A percentile compares a stretch with the other conserved stretches of the same genome.
Conservation (phyloP, 2,113 vertebrate species). For the Talpa occidentalis region DNA sequence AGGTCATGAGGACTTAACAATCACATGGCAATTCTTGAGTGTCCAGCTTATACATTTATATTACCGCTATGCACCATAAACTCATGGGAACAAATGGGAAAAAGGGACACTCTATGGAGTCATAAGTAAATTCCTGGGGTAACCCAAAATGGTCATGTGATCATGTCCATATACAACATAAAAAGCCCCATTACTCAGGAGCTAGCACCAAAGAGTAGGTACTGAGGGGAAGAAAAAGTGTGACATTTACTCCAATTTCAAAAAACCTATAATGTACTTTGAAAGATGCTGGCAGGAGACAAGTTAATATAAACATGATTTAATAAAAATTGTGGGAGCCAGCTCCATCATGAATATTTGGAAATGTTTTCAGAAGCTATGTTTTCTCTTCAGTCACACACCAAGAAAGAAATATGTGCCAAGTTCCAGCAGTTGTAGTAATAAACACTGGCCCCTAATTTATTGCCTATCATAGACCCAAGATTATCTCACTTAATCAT, state of each 20-base stretch:
- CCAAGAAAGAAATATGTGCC: not conserved
- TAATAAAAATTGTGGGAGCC: not conserved
- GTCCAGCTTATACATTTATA: not conserved
- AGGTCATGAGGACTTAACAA: not conserved
- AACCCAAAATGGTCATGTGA: not conserved
- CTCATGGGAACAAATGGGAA: not conserved
- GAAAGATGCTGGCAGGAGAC: not conserved
- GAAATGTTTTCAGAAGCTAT: not conserved
- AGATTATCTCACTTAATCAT: not conserved
- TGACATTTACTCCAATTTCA: not conserved
- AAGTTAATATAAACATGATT: not conserved
- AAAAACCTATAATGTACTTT: not conserved
- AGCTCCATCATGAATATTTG: not conserved
- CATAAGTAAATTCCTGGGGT: not conserved
- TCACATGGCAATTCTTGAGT: not conserved
- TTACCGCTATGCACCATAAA: not conserved
- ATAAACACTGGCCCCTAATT: not conserved
- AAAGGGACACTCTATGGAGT: not conserved
- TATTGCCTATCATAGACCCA: not conserved
- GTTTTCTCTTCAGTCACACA: not conserved
- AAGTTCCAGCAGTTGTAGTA: not conserved
- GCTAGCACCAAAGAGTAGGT: not conserved
- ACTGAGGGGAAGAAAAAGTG: not conserved
- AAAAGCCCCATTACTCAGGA: not conserved
- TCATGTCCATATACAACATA: not conserved